Evolutionary conservation across 2,888 invertebrate genomes (phyloP).

Genomic region (Empis stercorea): DNA sequence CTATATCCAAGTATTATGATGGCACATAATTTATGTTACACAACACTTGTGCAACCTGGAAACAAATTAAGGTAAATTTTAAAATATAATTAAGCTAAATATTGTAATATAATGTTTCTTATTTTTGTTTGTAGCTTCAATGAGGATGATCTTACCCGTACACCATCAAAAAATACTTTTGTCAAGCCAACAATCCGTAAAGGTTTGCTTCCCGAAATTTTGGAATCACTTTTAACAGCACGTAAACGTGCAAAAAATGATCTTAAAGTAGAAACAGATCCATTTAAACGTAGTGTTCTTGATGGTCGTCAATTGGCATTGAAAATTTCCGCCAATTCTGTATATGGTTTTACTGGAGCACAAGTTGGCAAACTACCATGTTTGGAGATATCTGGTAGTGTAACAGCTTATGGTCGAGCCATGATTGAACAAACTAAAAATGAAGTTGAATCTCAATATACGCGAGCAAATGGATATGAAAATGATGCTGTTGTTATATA

Average conservation of each 20-base stretch:
- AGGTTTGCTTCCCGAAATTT: conserved; percentile 89
- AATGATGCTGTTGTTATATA: conserved; percentile 92
- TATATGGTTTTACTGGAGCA: conserved; percentile 96
- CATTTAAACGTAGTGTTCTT: conserved; percentile 80
- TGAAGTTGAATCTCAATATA: conserved; percentile 82
- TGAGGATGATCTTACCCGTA: conserved; percentile 69
- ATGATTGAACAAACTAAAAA: conserved; percentile 58
- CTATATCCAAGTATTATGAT: conserved; percentile 99
- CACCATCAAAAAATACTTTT: conserved; percentile 85
- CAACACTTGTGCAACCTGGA: conserved; percentile 64
- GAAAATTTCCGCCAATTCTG: conserved; percentile 98
- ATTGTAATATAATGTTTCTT: too few species aligned
- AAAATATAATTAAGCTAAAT: too few species aligned
- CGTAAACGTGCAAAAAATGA: conserved; percentile 91
- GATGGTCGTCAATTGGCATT: conserved; percentile 95
- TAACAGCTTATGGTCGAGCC: conserved; percentile 17
- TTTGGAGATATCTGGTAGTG: conserved; percentile 18
- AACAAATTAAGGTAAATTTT: conserved; percentile 41
- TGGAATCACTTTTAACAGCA: conserved; percentile 79
- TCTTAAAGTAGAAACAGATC: conserved; percentile 90
- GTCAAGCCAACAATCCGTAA: conserved; percentile 75
- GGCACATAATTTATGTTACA: conserved; percentile 99
- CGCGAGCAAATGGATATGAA: conserved; percentile 73
- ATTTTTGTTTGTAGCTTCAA: not conserved
- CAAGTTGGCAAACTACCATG: conserved; percentile 19